These are phyloP conservation scores for Cryptocephalus moraei DNA, from an alignment of 2,888 invertebrate species.

Conservation along the genomic window DNA sequence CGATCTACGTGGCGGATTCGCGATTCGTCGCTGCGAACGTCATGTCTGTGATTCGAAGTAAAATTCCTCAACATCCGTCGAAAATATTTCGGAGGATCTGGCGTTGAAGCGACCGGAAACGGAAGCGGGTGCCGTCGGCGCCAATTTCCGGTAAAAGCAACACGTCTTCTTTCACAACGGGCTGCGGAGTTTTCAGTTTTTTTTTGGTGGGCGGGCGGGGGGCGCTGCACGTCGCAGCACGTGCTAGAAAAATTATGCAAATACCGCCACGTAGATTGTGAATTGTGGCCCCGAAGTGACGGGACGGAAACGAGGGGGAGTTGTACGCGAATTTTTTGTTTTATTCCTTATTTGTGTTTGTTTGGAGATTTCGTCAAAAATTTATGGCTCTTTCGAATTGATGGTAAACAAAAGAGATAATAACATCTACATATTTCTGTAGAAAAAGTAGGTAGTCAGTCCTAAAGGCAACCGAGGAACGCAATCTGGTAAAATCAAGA, in stretches of 20 bases:
- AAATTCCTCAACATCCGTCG: conserved; percentile 3
- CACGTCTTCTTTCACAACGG: conserved; percentile 14
- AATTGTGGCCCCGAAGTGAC: not conserved
- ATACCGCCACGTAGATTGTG: conserved; percentile 10
- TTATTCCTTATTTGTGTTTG: no score
- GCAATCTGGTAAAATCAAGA: no score
- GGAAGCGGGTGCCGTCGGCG: conserved; percentile 28
- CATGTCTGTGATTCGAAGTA: no score
- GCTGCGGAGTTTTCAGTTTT: not conserved
- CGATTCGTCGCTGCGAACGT: no score
- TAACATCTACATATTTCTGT: no score
- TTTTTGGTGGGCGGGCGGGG: not conserved
- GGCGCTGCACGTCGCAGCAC: conserved; percentile 5
- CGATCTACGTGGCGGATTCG: no score
- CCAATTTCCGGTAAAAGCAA: conserved; percentile 29
- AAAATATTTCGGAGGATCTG: conserved; percentile 11
- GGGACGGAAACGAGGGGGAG: not conserved
- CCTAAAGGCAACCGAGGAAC: no score
- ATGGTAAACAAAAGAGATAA: no score
- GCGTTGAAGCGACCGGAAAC: conserved; percentile 9
- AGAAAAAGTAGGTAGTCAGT: no score
- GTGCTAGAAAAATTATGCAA: conserved; percentile 15
- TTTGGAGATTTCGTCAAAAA: no score
- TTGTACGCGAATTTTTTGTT: not conserved
- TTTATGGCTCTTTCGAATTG: no score